phyloP scores from a whole-genome alignment of 1,140 invertebrate species.

The Artemia franciscana region DNA sequence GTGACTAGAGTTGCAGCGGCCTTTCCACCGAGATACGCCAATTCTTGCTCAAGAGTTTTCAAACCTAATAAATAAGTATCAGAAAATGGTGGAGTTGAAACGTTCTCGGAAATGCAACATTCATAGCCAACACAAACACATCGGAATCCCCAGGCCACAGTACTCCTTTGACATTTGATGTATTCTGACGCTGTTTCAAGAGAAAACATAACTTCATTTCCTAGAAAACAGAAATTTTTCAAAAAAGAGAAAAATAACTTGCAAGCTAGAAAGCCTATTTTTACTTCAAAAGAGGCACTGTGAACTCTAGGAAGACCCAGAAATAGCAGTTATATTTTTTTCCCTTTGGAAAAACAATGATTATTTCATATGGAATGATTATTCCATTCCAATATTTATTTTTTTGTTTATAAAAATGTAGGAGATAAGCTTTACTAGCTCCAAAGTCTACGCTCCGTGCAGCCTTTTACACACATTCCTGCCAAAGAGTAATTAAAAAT shows the following conservation, averaged over 20 bases:
- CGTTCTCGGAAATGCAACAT: constrained; percentile 35
- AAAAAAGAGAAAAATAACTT: constrained; percentile 13
- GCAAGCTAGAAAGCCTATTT: constrained; percentile 11
- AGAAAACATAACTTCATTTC: constrained; percentile 81
- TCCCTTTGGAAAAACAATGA: no score
- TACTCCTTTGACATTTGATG: constrained; percentile 62
- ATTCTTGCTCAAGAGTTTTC: constrained; percentile 62
- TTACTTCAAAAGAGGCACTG: no score
- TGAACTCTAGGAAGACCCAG: no score
- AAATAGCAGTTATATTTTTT: no score
- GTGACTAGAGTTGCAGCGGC: constrained; percentile 67
- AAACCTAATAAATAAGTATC: constrained; percentile 25
- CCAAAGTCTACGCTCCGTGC: no score
- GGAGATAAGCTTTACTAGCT: no score
- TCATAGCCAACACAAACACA: constrained; percentile 81
- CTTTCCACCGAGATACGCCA: constrained; percentile 69
- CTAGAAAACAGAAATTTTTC: constrained; percentile 21
- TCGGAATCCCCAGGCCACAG: constrained; percentile 61
- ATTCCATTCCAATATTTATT: no score
- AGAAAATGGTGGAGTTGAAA: constrained; percentile 8
- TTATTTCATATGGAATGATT: no score
- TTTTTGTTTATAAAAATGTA: no score
- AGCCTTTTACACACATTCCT: no score
- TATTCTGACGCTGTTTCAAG: constrained; percentile 87
- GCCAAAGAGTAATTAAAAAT: no score